These are phyloP conservation scores for Drosophila subobscura DNA, from an alignment of 1,140 invertebrate genomes.

Conservation along the genomic window DNA sequence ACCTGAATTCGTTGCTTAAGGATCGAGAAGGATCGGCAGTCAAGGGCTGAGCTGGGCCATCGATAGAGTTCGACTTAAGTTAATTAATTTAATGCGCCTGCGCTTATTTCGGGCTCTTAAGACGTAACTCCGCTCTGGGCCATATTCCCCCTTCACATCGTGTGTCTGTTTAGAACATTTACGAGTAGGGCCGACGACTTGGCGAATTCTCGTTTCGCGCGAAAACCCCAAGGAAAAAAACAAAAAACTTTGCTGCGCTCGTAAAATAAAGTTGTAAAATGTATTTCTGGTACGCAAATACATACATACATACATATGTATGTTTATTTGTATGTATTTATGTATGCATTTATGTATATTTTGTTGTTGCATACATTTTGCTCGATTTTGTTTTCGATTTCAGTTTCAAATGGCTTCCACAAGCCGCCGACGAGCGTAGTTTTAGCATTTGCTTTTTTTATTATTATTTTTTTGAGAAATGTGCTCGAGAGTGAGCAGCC, in stretches of 20 bases:
- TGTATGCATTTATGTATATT: conserved; percentile 1
- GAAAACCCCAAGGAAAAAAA: conserved; percentile 39
- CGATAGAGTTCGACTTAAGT: conserved; percentile 73
- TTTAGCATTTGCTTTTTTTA: conserved; percentile 45
- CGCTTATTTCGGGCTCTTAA: conserved; percentile 66
- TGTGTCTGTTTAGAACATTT: conserved; percentile 36
- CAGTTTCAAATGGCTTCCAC: conserved; percentile 71
- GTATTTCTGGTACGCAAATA: conserved; percentile 52
- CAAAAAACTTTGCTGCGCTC: conserved; percentile 62
- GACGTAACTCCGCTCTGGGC: conserved; percentile 53
- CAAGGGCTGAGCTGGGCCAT: conserved; percentile 19
- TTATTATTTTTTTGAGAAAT: conserved; percentile 57
- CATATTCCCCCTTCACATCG: conserved; percentile 7
- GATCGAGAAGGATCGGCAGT: conserved; percentile 1
- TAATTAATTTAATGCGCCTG: conserved; percentile 77
- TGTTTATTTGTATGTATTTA: conserved; percentile 4
- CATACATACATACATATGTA: not conserved
- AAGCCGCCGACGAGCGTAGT: conserved; percentile 55
- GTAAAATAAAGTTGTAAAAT: conserved; percentile 81
- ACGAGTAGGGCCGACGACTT: conserved; percentile 25
- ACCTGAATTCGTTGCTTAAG: not conserved
- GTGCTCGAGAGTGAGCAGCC: conserved; percentile 1
- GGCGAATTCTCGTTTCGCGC: conserved; percentile 16
- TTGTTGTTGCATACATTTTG: conserved; percentile 39
- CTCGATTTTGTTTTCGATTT: conserved; percentile 71